phyloP scores from a whole-genome alignment of 30 jellyfish, hydroid and myxozoan genomes.

The Aurelia sp. region DNA sequence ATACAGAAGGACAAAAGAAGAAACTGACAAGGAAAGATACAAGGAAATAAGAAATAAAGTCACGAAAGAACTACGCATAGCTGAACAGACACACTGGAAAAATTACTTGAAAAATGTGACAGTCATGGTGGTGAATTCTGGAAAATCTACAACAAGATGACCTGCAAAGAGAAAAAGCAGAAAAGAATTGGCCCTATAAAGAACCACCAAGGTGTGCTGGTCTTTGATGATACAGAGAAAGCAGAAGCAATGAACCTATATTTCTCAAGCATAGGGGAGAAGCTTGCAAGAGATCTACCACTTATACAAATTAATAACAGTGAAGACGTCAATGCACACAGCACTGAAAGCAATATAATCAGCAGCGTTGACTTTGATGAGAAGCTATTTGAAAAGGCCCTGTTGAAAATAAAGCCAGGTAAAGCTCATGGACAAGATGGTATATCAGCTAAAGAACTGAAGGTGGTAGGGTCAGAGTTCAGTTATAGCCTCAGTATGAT shows the following conservation, averaged over 20 bases:
- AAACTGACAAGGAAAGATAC: slow-evolving; percentile 22
- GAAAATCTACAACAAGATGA: slow-evolving; percentile 32
- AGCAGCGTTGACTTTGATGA: slow-evolving; percentile 48
- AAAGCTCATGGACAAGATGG: slow-evolving; percentile 44
- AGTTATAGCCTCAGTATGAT: slow-evolving; percentile 35
- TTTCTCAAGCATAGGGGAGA: slow-evolving; percentile 38
- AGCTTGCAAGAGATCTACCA: slow-evolving; percentile 25
- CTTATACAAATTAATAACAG: not conserved
- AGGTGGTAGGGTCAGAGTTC: slow-evolving; percentile 33
- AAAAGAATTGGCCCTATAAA: slow-evolving; percentile 43
- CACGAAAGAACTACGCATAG: slow-evolving; percentile 47
- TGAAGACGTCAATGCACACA: slow-evolving; percentile 3
- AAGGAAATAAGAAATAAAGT: slow-evolving; percentile 17
- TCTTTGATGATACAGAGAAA: slow-evolving; percentile 43
- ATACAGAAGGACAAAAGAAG: slow-evolving; percentile 50
- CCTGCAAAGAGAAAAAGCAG: slow-evolving; percentile 43
- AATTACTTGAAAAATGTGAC: slow-evolving; percentile 20
- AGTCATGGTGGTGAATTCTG: slow-evolving; percentile 37
- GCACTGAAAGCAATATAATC: slow-evolving; percentile 23
- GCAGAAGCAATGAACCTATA: slow-evolving; percentile 30
- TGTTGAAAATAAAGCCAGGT: slow-evolving; percentile 30
- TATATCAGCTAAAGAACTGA: slow-evolving; percentile 32
- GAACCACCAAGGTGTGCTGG: slow-evolving; percentile 31
- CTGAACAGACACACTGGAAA: slow-evolving; percentile 54
- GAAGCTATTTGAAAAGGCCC: slow-evolving; percentile 46